Base-by-base conservation (phyloP, 2,888 invertebrate genomes). In the Drosophila koepferae region DNA sequence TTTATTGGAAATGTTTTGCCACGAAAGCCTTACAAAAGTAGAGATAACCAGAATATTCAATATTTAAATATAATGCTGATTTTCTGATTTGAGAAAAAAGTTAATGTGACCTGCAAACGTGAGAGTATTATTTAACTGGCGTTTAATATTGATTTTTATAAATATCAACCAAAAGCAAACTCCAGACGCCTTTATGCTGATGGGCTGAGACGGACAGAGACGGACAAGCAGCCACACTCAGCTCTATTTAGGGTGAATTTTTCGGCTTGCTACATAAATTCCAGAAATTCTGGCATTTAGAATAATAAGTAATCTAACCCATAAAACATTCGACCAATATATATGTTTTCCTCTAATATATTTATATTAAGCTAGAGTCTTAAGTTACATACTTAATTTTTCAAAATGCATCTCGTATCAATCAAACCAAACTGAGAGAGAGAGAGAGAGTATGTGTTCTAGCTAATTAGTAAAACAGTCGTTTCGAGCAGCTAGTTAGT, bases 401-500 rank as follows among this genome's bases (percentile, higher is more conserved):
- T 1, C 6, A 51, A 34, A 18, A 34, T 34, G 7, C 31, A 18
- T 3, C 31, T n/a, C 6, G 49, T 18, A 34, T 34, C 12, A 51
- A 41, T 54, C 12, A 9, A 43, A 20, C 2, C 2, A 20, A 40
- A 12, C 18, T 23, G 23, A 23, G 20, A 40, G 4, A 31, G 23
- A 23, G 20, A 40, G 6, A 31, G 23, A 23, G 20, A 40, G 6
- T n/a, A n/a, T n/a, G n/a, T n/a, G 16, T 31, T n/a, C 7, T 14
- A 14, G 14, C 49, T 43, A 23, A 51, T 61, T 49, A 77, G 31
- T 41, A 7, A 28, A 20, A 40, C 20, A 51, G 38, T 12, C 60
- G 31, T 20, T 44, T 64, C 31, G 6, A 53, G 40, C 68, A 61
- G 51, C 73, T 59, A 63, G 44, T 28, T 34, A 64, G 53, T 46